Conservation (phyloP, 2,888 invertebrate species). For the Rhamnusium bicolor region DNA sequence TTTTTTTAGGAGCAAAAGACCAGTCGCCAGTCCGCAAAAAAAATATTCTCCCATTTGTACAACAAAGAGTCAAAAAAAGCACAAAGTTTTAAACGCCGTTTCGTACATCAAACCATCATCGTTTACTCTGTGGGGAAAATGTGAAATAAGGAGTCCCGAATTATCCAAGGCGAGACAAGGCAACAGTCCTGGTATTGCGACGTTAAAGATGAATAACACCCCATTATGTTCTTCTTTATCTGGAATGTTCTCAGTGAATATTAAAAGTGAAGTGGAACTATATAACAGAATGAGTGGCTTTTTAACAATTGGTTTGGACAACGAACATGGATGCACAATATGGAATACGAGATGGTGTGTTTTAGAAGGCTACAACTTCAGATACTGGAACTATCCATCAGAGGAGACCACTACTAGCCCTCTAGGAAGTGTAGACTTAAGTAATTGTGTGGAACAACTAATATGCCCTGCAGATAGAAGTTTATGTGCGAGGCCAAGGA, state of each 20-base stretch:
- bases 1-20: constrained; percentile 37
- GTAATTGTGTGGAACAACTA: constrained; percentile 38
- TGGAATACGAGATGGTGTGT: constrained; percentile 58
- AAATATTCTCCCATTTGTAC: constrained; percentile 44
- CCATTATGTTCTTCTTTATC: constrained; percentile 41
- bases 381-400: constrained; percentile 57
- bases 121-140: constrained; percentile 47
- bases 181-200: not conserved
- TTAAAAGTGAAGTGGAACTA: constrained; percentile 42
- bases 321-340: constrained; percentile 31
- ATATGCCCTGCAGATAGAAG: constrained; percentile 48
- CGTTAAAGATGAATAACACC: constrained; percentile 39
- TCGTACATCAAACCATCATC: constrained; percentile 44
- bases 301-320: constrained; percentile 50
- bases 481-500: constrained; percentile 53
- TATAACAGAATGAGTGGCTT: constrained; percentile 48
- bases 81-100: constrained; percentile 27
- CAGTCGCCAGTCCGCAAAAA: constrained; percentile 51
- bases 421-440: constrained; percentile 46
- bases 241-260: constrained; percentile 37
- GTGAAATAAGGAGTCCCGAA: constrained; percentile 42
- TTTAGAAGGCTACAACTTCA: constrained; percentile 48
- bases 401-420: constrained; percentile 50
- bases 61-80: constrained; percentile 32
- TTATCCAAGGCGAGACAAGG: constrained; percentile 36